Conservation (phyloP, 1,140 invertebrate species). For the Neodiprion pinetum region DNA sequence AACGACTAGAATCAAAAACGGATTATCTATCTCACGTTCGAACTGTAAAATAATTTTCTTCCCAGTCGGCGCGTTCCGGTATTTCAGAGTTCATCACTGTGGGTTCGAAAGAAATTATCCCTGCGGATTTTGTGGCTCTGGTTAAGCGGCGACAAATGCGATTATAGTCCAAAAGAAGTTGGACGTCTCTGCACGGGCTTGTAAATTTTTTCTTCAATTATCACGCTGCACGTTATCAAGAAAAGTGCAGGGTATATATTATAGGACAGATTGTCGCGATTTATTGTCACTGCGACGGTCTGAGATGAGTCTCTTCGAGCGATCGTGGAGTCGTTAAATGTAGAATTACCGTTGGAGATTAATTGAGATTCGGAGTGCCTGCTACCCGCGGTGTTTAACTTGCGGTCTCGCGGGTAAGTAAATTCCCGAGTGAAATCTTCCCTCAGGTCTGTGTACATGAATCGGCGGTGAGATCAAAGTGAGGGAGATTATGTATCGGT, state of each 20-base stretch:
- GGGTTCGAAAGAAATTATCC: too few relatives aligned
- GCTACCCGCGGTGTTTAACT: not conserved
- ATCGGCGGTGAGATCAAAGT: not conserved
- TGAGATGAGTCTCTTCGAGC: not conserved
- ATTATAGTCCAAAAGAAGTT: too few relatives aligned
- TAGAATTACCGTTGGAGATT: not conserved
- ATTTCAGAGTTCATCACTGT: too few relatives aligned
- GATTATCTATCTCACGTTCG: not conserved
- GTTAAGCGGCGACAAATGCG: too few relatives aligned
- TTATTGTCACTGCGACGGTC: not conserved
- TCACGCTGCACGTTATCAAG: too few relatives aligned
- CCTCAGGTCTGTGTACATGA: not conserved
- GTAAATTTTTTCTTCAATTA: too few relatives aligned
- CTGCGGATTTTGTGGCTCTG: too few relatives aligned
- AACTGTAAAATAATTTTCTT: too few relatives aligned
- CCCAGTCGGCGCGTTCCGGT: too few relatives aligned
- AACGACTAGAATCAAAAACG: not conserved
- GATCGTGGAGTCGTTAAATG: constrained; percentile 5
- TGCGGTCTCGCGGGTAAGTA: not conserved
- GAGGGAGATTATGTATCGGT: not conserved
- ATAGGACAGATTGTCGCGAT: too few relatives aligned
- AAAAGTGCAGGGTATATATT: too few relatives aligned
- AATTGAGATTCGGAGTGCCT: not conserved
- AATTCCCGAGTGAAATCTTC: constrained; percentile 7
- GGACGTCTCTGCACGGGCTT: too few relatives aligned